A percentile compares a stretch with the other conserved stretches of the same genome.
Conservation (phyloP, 2,797 vertebrate genomes). For the Macrochelys suwanniensis region DNA sequence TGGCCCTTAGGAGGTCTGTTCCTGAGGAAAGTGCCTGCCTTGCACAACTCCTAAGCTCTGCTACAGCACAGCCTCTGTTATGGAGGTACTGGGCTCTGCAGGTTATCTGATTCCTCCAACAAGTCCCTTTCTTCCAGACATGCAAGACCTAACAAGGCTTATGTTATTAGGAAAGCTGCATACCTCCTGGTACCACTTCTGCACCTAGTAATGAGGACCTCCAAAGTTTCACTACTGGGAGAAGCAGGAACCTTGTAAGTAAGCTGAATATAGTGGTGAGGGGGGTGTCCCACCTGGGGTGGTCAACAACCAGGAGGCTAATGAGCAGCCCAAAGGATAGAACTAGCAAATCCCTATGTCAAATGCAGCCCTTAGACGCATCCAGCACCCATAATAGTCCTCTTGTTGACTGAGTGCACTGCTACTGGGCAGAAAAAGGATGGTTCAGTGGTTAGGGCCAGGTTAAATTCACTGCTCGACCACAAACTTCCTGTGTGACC, state of each 20-base stretch:
- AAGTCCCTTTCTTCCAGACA: not conserved
- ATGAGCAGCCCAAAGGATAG: rapidly evolving
- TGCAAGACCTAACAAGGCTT: not conserved
- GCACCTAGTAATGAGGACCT: not conserved
- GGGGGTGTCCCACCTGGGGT: not conserved
- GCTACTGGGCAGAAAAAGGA: not conserved
- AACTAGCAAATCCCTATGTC: not conserved
- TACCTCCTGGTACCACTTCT: not conserved
- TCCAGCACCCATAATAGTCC: rapidly evolving
- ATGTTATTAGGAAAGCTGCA: not conserved
- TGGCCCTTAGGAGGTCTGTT: not conserved
- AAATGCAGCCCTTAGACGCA: rapidly evolving
- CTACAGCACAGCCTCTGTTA: not conserved
- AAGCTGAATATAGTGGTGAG: not conserved
- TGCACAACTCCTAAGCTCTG: not conserved
- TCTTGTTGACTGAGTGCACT: not conserved
- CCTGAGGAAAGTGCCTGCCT: not conserved
- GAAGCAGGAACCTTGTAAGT: not conserved
- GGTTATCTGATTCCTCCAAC: not conserved
- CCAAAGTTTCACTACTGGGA: not conserved
- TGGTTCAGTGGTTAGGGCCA: not conserved
- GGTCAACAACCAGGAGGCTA: not conserved
- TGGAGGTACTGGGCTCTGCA: rapidly evolving
- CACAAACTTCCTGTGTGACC: not conserved
- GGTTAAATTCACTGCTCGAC: not conserved